These are phyloP conservation scores for Chelidonichthys spinosus DNA, from an alignment of 2,797 vertebrate species.

Conservation along the genomic window DNA sequence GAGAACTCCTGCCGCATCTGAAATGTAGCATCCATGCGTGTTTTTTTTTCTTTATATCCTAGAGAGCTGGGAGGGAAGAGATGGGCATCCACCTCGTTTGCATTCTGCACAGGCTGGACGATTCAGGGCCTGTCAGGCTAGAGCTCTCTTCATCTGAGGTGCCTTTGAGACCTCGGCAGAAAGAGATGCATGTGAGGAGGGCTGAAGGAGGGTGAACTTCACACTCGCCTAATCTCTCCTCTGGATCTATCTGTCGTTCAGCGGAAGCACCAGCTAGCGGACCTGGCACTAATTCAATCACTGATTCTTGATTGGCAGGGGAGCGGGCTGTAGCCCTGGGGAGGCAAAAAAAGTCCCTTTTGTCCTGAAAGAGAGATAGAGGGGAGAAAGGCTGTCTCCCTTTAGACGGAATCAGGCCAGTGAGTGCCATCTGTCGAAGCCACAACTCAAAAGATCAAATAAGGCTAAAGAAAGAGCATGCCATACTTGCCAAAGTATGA, in stretches of 20 bases:
- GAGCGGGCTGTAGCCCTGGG: slow-evolving; percentile 52
- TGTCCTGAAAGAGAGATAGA: slow-evolving; percentile 68
- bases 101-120: slow-evolving; percentile 71
- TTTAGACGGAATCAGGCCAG: slow-evolving; percentile 50
- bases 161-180: slow-evolving; percentile 75
- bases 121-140: slow-evolving; percentile 75
- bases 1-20: slow-evolving; percentile 49
- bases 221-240: slow-evolving; percentile 78
- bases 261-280: slow-evolving; percentile 66
- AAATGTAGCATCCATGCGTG: slow-evolving; percentile 45
- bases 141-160: slow-evolving; percentile 69
- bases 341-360: slow-evolving; percentile 63
- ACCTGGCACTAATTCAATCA: slow-evolving; percentile 82
- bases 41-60: slow-evolving; percentile 43
- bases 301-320: slow-evolving; percentile 75
- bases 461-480: slow-evolving; percentile 17
- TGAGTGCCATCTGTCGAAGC: slow-evolving; percentile 47
- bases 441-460: slow-evolving; percentile 51
- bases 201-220: slow-evolving; percentile 80
- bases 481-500: slow-evolving; percentile 12
- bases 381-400: slow-evolving; percentile 49
- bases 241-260: slow-evolving; percentile 73
- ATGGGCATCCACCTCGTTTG: slow-evolving; percentile 72
- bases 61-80: slow-evolving; percentile 56
- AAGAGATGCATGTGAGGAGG: slow-evolving; percentile 73